These are phyloP conservation scores for Sitta carolinensis DNA, from an alignment of 2,797 vertebrate genomes.

Conservation along the genomic window DNA sequence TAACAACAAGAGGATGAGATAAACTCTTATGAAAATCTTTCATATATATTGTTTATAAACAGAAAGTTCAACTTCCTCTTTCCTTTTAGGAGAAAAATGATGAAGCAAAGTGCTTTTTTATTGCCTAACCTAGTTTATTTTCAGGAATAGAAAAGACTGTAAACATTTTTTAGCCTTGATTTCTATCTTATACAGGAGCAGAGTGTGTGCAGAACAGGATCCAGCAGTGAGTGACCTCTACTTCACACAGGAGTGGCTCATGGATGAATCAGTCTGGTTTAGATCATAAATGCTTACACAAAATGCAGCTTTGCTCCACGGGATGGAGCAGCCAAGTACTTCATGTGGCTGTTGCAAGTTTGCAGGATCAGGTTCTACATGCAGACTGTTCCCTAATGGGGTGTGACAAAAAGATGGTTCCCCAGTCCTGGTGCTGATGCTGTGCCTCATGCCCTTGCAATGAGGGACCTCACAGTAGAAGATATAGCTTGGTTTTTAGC, in stretches of 20 bases:
- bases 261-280: neutral
- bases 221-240: neutral
- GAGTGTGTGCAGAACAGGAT: neutral
- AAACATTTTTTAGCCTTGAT: neutral
- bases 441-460: neutral
- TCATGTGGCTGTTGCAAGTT: neutral
- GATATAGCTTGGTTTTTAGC: neutral
- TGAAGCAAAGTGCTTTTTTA: neutral
- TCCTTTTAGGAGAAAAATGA: neutral
- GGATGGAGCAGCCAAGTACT: neutral
- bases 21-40: neutral
- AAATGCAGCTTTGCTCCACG: neutral
- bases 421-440: fast-evolving
- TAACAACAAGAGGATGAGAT: neutral
- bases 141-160: neutral
- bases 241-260: neutral
- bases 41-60: neutral
- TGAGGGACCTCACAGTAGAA: neutral
- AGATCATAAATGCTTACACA: neutral
- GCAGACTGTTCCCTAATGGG: neutral
- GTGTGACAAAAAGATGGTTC: neutral
- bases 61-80: neutral
- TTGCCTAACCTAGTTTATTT: neutral
- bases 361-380: neutral
- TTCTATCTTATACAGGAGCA: neutral